A percentile compares a stretch with the other conserved stretches of the same genome.
Evolutionary conservation across 1,140 invertebrate species (phyloP).

Genomic region (Trichonephila inaurata): DNA sequence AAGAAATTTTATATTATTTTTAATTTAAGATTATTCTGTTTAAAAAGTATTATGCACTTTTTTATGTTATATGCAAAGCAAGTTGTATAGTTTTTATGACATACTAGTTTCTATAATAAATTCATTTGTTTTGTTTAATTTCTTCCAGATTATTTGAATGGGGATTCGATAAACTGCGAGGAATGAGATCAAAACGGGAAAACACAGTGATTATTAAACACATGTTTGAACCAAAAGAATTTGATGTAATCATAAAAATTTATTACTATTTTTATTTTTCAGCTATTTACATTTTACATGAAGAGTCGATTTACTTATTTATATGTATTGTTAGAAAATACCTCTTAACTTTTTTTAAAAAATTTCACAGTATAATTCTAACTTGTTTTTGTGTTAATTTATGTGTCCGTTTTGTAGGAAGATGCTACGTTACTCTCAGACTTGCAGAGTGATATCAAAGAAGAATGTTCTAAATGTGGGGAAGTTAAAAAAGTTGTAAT

Average conservation of each 20-base stretch:
- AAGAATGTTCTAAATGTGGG: constrained; percentile 95
- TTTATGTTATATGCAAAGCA: no score
- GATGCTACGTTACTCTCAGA: constrained; percentile 94
- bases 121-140: background rate
- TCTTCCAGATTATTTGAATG: constrained; percentile 92
- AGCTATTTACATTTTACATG: background rate
- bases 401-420: constrained; percentile 80
- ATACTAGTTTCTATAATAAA: no score
- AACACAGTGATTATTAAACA: constrained; percentile 96
- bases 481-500: constrained; percentile 95
- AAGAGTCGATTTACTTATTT: no score
- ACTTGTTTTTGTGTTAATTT: background rate
- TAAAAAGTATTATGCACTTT: no score
- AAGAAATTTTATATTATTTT: no score
- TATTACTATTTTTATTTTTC: background rate
- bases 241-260: constrained; percentile 84
- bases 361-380: no score
- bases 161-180: constrained; percentile 94
- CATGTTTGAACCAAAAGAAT: constrained; percentile 93
- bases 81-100: no score
- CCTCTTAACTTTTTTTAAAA: no score
- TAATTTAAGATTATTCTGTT: no score
- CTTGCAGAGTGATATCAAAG: constrained; percentile 93
- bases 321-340: no score
- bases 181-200: constrained; percentile 92